phyloP scores from a whole-genome alignment of 1,140 invertebrate genomes.

The Drosophila baimaii region DNA sequence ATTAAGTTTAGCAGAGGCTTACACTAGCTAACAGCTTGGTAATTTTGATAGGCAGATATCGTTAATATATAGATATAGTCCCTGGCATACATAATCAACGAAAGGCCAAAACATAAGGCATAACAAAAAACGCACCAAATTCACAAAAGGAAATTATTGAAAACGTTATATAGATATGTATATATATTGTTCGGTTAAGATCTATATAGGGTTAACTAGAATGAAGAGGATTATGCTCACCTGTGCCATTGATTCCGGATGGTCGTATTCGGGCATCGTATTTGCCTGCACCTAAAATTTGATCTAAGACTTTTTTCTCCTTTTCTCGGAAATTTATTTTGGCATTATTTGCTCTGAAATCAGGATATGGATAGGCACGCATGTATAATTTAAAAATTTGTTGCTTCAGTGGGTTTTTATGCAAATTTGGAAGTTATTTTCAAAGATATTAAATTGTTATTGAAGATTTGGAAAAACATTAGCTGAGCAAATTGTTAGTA shows the following conservation, averaged over 20 bases:
- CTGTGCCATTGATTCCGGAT: slow-evolving; percentile 95
- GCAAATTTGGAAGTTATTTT: slow-evolving; percentile 21
- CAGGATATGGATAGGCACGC: slow-evolving; percentile 84
- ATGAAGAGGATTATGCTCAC: slow-evolving; percentile 85
- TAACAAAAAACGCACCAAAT: slow-evolving; percentile 7
- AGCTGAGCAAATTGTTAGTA: slow-evolving; percentile 47
- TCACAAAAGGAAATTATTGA: neutral
- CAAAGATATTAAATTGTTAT: slow-evolving; percentile 37
- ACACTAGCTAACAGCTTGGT: slow-evolving; percentile 34
- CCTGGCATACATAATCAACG: slow-evolving; percentile 6
- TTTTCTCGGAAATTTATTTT: slow-evolving; percentile 96
- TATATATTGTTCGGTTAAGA: slow-evolving; percentile 23
- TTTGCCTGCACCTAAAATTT: slow-evolving; percentile 94
- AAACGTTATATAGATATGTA: slow-evolving; percentile 2
- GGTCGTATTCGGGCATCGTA: slow-evolving; percentile 97
- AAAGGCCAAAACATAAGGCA: neutral
- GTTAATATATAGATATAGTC: neutral
- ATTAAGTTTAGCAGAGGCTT: slow-evolving; percentile 32
- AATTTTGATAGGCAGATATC: slow-evolving; percentile 18
- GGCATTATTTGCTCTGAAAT: slow-evolving; percentile 87
- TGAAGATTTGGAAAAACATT: slow-evolving; percentile 56
- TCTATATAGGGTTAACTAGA: neutral
- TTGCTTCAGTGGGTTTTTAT: slow-evolving; percentile 34
- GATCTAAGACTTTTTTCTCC: slow-evolving; percentile 96
- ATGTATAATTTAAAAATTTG: slow-evolving; percentile 79